A percentile compares a stretch with the other conserved stretches of the same genome.
Evolutionary conservation across 2,113 vertebrate species (phyloP).

Genomic region (Microcebus tavaratra): DNA sequence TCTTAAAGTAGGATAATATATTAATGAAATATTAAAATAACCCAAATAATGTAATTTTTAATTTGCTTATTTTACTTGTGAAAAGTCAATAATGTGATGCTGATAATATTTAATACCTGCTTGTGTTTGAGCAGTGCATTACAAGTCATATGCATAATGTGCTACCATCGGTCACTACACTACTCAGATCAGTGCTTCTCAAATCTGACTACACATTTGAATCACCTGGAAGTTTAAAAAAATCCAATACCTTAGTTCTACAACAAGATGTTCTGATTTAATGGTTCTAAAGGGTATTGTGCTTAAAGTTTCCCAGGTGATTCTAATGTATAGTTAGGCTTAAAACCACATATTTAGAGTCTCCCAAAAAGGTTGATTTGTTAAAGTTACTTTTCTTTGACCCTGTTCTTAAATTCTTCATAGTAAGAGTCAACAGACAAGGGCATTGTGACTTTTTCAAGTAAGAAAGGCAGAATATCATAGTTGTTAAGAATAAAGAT

Average conservation of each 20-base stretch:
- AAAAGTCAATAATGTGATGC: neutral
- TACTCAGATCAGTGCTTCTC: neutral
- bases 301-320: neutral
- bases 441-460: neutral
- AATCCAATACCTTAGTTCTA: neutral
- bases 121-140: neutral
- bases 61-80: neutral
- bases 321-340: neutral
- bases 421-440: neutral
- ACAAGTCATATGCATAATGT: neutral
- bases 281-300: neutral
- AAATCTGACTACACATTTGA: neutral
- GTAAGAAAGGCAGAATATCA: neutral
- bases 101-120: neutral
- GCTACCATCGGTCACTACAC: neutral
- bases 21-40: conserved; percentile 34
- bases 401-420: conserved; percentile 17
- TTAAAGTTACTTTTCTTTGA: neutral
- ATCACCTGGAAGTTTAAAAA: neutral
- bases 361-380: neutral
- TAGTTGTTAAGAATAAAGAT: neutral
- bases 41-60: neutral
- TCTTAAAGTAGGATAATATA: neutral
- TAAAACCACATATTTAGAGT: neutral
- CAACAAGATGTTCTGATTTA: neutral